Evolutionary conservation across 2,113 vertebrate genomes (phyloP), one percentile per base, ranked within the genome.

Genomic region (Aramus guarauna): DNA sequence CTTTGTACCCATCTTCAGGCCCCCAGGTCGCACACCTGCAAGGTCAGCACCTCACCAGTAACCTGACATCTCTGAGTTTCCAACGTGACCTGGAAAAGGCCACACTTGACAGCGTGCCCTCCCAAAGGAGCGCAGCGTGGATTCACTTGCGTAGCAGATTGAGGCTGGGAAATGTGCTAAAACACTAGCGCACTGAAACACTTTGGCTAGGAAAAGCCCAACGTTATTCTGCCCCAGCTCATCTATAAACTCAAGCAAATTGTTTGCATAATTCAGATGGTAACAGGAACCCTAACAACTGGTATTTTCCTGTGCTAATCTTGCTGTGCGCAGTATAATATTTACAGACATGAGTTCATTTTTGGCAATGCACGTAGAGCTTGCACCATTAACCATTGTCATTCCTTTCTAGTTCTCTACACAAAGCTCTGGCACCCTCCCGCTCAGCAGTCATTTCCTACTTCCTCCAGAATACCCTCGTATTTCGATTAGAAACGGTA

Each of bases 301-400:
- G 85, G 78, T 82, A 82, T 97, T 90, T 87, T 73, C 90, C 69
- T 74, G 74, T 59, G 75, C 41, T 93, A 50, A 92, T 94, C 82
- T 88, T 72, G 22, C 95, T 85, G 87, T 4, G 5, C 0, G 2
- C 81, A 72, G 79, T 4, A 48, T 22, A 72, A 27, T 86, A 56
- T 92, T 97, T 81, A 97, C 90, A 88, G 86, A 67, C 89, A 50
- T 50, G 92, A 84, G 90, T 76, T 92, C 43, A 63, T 90, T 95
- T 94, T 90, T 97, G 96, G 95, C 97, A 97, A 37, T 34, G 63
- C n/a, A 12, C 0, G 0, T 8, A 10, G 32, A 60, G 77, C 37
- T 92, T 92, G 47, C 89, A 63, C 74, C 74, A 15, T 88, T 90
- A 94, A 82, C 95, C 55, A 18, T 58, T 79, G 78, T 77, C 63